Base-by-base conservation (phyloP, 2,888 invertebrate genomes). In the Erannis defoliaria region DNA sequence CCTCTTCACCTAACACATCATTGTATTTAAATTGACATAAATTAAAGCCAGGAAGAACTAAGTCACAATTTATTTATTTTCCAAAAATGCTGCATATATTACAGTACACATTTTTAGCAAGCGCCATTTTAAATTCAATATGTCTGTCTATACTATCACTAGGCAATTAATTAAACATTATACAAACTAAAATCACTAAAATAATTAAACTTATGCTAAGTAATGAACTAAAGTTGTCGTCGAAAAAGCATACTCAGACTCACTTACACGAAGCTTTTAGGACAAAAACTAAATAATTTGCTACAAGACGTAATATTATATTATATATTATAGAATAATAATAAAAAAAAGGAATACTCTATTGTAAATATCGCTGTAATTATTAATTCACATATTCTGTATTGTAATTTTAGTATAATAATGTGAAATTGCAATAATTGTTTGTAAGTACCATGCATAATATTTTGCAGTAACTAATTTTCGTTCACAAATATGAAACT, bases 261-360 rank as follows among this genome's bases (percentile, higher is more conserved):
- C n/a, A n/a, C n/a, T n/a, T n/a, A n/a, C n/a, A n/a, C n/a, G n/a
- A 55, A 68, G 74, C 74, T 72, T 72, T 62, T 46, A 43, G 54
- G 67, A 72, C 73, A 72, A 74, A 66, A 74, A 70, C 72, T 51
- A 16, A 45, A 45, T 23, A 5, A 64, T 64, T 70, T 70, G 70
- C 67, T 67, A 48, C 57, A 45, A 57, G 54, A 51, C 64, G 50
- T 64, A 70, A 69, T 16, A 18, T 43, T 26, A 2, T n/a, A 2
- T 42, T n/a, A 21, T 14, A 6, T 14, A 31, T 31, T 2, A 2
- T 10, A 9, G 12, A 2, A 31, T 8, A 31, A 23, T 23, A 23
- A 4, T 23, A 4, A 4, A 23, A 23, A 23, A 23, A 23, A 4
- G 23, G 2, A 23, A 23, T 23, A 23, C 2, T 4, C n/a, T n/a